Evolutionary conservation across 2,797 vertebrate species (phyloP), one percentile per base, ranked within the genome.

Genomic region (Ctenochaetus hawaiiensis): DNA sequence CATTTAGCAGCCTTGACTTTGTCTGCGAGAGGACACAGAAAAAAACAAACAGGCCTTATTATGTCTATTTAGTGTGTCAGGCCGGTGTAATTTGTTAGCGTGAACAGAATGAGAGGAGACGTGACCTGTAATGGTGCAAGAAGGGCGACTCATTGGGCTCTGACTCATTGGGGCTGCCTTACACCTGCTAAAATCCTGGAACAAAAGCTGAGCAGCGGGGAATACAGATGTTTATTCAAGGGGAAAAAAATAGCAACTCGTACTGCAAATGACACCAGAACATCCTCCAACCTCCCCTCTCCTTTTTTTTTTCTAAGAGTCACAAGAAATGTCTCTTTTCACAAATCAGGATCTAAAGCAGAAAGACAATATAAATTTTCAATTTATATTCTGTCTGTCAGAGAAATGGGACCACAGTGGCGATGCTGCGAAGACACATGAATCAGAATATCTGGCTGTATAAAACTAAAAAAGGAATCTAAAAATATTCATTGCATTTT

Each of bases 381-480:
- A 93, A 94, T 95, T 95, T 94, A 94, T 93, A 94, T 94, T 94
- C 94, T 77, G 93, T 94, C 93, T 90, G 77, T 95, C 93, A 94
- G 72, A 65, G 85, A 85, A 90, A 89, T 87, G 61, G 72, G 73
- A 85, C 67, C 75, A 43, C 64, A 37, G 62, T 84, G 81, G 76
- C 75, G 77, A 85, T 69, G 82, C 81, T 84, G 82, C 72, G 81
- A 91, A 81, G 81, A 88, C 80, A 78, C 66, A 81, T 66, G 84
- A 81, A 86, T 87, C 78, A 82, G 72, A 87, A 91, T 87, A 83
- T 89, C 75, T 78, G 68, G 78, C 80, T 82, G 81, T 54, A 64
- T 67, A 71, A 89, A 83, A 76, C 58, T 39, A 69, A 61, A 85
- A 85, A 67, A 34, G 30, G 51, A 58, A 61, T 78, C 58, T 49